phyloP scores from a whole-genome alignment of 2,888 invertebrate species.

The Cerastoderma edule region DNA sequence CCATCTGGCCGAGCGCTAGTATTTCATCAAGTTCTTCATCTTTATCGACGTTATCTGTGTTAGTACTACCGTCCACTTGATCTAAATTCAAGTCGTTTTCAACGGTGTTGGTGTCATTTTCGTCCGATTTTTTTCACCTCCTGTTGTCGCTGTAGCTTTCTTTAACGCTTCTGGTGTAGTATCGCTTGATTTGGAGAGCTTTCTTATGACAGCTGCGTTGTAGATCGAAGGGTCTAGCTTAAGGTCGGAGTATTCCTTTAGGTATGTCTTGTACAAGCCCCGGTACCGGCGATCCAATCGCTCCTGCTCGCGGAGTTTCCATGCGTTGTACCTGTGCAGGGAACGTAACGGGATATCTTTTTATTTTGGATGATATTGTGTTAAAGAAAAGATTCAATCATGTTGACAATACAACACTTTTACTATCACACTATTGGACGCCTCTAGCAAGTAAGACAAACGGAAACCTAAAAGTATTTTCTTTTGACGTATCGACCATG shows the following conservation, averaged over 20 bases:
- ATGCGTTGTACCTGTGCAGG: too few species aligned
- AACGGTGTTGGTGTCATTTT: background rate
- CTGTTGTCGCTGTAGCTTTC: background rate
- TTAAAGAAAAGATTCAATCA: too few species aligned
- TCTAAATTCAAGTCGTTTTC: background rate
- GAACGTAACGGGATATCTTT: too few species aligned
- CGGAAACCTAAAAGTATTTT: too few species aligned
- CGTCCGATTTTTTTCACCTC: background rate
- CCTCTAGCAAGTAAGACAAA: too few species aligned
- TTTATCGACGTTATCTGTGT: background rate
- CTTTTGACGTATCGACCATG: too few species aligned
- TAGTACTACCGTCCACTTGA: background rate
- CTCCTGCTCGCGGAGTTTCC: too few species aligned
- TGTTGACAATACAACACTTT: too few species aligned
- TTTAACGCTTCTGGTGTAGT: background rate
- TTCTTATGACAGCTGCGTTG: background rate
- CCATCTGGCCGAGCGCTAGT: constrained; percentile 10
- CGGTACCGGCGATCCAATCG: constrained; percentile 46
- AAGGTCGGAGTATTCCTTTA: constrained; percentile 35
- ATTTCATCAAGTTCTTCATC: constrained; percentile 3
- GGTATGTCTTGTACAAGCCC: constrained; percentile 36
- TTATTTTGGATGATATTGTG: too few species aligned
- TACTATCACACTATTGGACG: too few species aligned
- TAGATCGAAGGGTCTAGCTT: constrained; percentile 26
- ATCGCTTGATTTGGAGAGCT: constrained; percentile 13